Evolutionary conservation across 2,113 vertebrate genomes (phyloP), one percentile per base, ranked within the genome.

Genomic region (Camelus dromedarius): DNA sequence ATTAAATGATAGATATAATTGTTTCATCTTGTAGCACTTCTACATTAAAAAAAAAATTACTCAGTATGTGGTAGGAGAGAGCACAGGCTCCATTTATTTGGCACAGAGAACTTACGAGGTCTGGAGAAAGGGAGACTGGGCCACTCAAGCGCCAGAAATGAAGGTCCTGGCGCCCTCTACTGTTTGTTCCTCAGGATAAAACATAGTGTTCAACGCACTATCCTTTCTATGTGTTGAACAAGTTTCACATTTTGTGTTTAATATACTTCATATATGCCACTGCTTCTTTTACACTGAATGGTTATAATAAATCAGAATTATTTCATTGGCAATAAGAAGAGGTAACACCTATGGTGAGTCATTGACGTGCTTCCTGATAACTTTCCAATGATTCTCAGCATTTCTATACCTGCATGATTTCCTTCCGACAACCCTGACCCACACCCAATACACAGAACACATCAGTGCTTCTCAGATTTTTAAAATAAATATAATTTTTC

Each of bases 401-500:
- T 46, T 83, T 89, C 76, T 64, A n/a, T 56, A 87, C 8, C 50
- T 10, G 28, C 0, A 0, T 6, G 0, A 2, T 28, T 42, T 60
- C 82, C 24, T 69, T 60, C 26, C 12, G 8, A 2, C 16, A 11
- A 18, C 26, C 26, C 10, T 6, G 32, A 24, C 62, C 38, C 24
- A 50, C 5, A 3, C 8, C 6, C 12, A 62, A 24, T 54, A 46
- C 64, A 62, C 64, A 58, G 56, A 82, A 92, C 8, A 19, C 46
- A 85, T 15, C 11, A 30, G 18, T 12, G 19, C 28, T 87, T 89
- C 46, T 89, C 35, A 69, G 20, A 48, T 32, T 75, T 58, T 92
- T 84, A 26, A 80, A 70, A 89, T 67, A 69, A 91, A 95, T 87
- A 66, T 72, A 46, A 96, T 46, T 69, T 54, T 60, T 3, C 20